Evolutionary conservation across 2,113 vertebrate species (phyloP).

Genomic region (Chiloscyllium plagiosum): DNA sequence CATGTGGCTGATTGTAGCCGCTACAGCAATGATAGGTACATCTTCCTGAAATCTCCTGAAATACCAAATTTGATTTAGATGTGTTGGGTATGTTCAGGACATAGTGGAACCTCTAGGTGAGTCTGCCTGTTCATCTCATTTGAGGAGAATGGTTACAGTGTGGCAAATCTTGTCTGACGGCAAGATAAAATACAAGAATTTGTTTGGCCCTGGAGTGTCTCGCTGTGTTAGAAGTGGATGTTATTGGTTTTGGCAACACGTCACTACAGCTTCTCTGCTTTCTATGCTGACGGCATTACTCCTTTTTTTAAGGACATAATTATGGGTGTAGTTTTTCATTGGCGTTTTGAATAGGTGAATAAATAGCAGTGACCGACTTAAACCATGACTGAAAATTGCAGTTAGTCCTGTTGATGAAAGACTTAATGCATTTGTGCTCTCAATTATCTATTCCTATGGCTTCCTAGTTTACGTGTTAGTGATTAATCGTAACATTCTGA

Average conservation of each 20-base stretch:
- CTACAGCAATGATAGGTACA: neutral
- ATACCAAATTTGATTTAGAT: neutral
- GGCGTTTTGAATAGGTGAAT: neutral
- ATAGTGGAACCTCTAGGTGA: neutral
- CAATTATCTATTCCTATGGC: neutral
- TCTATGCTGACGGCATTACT: neutral
- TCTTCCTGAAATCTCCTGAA: neutral
- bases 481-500: neutral
- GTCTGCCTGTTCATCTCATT: neutral
- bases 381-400: neutral
- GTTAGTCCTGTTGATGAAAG: neutral
- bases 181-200: neutral
- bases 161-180: neutral
- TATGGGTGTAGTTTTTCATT: neutral
- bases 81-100: neutral
- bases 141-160: neutral
- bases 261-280: neutral
- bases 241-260: neutral
- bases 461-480: neutral
- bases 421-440: neutral
- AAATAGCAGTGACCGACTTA: neutral
- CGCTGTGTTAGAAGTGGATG: neutral
- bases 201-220: neutral
- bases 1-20: neutral
- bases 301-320: neutral